Evolutionary conservation across 2,113 vertebrate species (phyloP).

Genomic region (Peromyscus polionotus): DNA sequence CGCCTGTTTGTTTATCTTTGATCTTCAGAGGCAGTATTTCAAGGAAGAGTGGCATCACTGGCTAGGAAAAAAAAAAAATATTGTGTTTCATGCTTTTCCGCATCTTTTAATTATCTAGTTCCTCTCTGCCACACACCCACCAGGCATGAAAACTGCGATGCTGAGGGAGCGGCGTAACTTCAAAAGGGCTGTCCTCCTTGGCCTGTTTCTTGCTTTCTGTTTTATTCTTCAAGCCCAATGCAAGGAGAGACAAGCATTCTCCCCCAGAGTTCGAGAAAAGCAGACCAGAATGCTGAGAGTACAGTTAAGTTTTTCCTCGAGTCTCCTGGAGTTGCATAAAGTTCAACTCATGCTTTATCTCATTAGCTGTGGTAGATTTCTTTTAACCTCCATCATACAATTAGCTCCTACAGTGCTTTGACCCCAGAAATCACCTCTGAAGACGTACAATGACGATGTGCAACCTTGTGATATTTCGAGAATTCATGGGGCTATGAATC

Average conservation of each 20-base stretch:
- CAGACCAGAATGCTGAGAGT: not conserved
- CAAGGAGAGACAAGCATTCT: not conserved
- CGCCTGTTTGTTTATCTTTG: constrained; percentile 42
- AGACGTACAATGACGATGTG: not conserved
- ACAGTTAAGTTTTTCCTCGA: constrained; percentile 26
- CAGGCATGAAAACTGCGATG: not conserved
- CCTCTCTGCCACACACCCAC: constrained; percentile 22
- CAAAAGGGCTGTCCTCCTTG: not conserved
- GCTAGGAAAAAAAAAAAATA: constrained; percentile 48
- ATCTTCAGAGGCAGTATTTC: constrained; percentile 6
- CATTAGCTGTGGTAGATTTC: not conserved
- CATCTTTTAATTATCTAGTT: constrained; percentile 43
- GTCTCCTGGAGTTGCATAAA: not conserved
- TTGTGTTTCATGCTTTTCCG: constrained; percentile 18
- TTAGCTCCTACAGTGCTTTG: not conserved
- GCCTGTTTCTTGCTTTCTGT: constrained; percentile 36
- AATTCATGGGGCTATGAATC: not conserved
- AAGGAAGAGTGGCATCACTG: constrained; percentile 38
- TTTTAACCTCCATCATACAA: not conserved
- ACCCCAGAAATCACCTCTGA: not conserved
- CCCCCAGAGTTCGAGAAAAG: not conserved
- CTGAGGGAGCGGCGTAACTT: not conserved
- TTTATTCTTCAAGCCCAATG: constrained; percentile 33
- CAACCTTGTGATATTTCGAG: not conserved
- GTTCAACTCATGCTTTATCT: not conserved